These are phyloP conservation scores for Platycheirus rosarum DNA, from an alignment of 2,888 invertebrate species.

Conservation along the genomic window DNA sequence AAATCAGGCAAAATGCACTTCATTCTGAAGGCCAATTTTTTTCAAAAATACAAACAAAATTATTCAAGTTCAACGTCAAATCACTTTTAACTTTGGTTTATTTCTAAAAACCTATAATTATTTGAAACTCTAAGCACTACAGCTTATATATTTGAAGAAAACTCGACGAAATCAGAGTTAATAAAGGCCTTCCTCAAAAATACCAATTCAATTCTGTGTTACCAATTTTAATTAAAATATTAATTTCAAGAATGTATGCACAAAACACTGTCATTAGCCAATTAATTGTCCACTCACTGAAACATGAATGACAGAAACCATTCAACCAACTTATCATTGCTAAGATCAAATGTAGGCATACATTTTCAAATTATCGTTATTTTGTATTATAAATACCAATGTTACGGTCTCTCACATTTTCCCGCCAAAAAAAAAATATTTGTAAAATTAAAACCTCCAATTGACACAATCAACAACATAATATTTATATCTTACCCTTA, in stretches of 20 bases:
- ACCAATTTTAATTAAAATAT: not conserved
- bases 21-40: too few relatives aligned
- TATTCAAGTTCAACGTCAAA: too few relatives aligned
- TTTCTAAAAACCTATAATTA: too few relatives aligned
- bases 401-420: not conserved
- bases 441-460: conserved; percentile 2
- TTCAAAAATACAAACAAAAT: too few relatives aligned
- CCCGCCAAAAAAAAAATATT: not conserved
- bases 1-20: too few relatives aligned
- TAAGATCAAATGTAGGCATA: conserved; percentile 44
- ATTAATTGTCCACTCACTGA: conserved; percentile 15
- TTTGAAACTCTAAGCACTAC: too few relatives aligned
- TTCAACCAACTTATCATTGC: conserved; percentile 50
- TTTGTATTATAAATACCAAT: not conserved
- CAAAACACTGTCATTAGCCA: not conserved
- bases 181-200: not conserved
- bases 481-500: conserved; percentile 85
- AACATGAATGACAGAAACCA: conserved; percentile 41
- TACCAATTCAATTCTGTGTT: not conserved
- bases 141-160: too few relatives aligned
- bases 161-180: too few relatives aligned
- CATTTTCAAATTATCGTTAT: conserved; percentile 48
- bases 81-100: too few relatives aligned
- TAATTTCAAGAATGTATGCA: not conserved
- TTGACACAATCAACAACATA: not conserved